These are phyloP conservation scores for Rallus crepitans DNA, from an alignment of 2,797 vertebrate species.

Conservation along the genomic window DNA sequence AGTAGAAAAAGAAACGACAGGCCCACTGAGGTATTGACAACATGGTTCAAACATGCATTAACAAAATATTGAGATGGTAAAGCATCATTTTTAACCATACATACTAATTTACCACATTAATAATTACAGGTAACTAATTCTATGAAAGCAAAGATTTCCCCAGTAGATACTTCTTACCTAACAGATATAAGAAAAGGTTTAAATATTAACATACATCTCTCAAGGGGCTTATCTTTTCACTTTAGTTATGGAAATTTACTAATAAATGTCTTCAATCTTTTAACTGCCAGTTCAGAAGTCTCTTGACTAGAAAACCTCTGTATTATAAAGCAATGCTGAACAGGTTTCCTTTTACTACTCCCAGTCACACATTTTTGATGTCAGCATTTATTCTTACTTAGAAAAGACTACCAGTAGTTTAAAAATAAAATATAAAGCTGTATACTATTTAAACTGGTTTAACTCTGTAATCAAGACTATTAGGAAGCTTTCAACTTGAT, in stretches of 20 bases:
- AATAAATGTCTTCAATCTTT: background rate
- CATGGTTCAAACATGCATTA: background rate
- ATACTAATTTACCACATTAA: background rate
- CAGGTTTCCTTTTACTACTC: background rate
- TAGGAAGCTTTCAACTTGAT: slow-evolving; percentile 11
- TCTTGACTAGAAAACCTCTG: background rate
- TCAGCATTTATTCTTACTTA: slow-evolving; percentile 1
- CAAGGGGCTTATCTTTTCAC: background rate
- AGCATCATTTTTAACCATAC: background rate
- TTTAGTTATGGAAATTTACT: background rate
- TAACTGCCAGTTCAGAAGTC: background rate
- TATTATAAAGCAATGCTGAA: background rate
- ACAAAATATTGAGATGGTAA: background rate
- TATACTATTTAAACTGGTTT: background rate
- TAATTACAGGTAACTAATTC: background rate
- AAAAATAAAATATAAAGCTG: slow-evolving; percentile 7
- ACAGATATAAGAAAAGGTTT: background rate
- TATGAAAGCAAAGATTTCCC: background rate
- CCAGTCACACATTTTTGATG: background rate
- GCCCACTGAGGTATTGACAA: background rate
- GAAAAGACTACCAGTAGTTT: background rate
- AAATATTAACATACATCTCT: background rate
- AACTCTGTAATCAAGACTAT: background rate
- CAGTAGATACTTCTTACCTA: background rate
- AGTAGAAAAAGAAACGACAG: background rate